phyloP scores from a whole-genome alignment of 2,113 vertebrate species.

The Eudorcas thomsonii region DNA sequence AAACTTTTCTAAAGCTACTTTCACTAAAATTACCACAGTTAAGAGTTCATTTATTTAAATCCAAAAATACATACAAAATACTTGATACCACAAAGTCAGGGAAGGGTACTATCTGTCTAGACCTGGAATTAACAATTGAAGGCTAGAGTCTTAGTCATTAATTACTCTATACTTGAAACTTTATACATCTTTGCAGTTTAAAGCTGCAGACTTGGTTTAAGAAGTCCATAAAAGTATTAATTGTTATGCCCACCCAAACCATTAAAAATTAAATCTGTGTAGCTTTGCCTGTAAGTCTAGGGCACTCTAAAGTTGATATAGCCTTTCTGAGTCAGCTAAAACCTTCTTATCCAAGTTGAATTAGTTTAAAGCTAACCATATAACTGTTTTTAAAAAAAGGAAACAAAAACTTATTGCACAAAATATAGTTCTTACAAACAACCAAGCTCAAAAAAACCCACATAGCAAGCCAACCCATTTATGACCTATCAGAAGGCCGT shows the following conservation, averaged over 20 bases:
- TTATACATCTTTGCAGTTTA: neutral
- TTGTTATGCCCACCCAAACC: neutral
- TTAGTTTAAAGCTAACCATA: neutral
- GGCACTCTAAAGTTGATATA: neutral
- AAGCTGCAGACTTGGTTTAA: neutral
- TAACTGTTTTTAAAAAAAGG: neutral
- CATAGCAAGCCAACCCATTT: neutral
- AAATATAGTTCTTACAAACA: neutral
- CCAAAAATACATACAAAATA: neutral
- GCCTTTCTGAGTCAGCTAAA: neutral
- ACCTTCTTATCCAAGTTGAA: neutral
- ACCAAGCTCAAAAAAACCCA: neutral
- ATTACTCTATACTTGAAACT: neutral
- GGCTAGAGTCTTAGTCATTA: neutral
- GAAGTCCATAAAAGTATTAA: neutral
- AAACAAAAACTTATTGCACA: neutral
- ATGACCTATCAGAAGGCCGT: neutral
- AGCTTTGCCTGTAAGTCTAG: neutral
- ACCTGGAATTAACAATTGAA: neutral
- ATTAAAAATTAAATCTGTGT: neutral
- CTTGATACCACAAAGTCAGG: neutral
- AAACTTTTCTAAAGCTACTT: conserved; percentile 14
- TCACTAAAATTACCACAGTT: neutral
- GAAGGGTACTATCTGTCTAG: neutral
- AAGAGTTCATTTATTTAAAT: conserved; percentile 12